A percentile compares a stretch with the other conserved stretches of the same genome.
These are phyloP conservation scores for Seriola quinqueradiata DNA, from an alignment of 2,113 vertebrate species.

Conservation along the genomic window DNA sequence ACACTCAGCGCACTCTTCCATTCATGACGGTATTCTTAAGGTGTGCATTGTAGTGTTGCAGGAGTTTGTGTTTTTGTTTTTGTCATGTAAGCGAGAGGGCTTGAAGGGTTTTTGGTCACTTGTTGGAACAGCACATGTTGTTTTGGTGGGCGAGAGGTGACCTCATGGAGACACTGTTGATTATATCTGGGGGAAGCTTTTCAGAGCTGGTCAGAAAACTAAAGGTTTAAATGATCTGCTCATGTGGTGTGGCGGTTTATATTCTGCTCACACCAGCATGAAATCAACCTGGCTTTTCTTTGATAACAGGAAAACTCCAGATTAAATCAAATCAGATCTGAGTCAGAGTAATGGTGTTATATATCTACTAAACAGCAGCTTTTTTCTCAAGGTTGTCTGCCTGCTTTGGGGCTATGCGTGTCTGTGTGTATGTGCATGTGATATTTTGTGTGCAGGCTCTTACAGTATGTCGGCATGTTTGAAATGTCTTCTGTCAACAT, in stretches of 20 bases:
- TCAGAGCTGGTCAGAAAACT: constrained; percentile 31
- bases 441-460: constrained; percentile 51
- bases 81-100: constrained; percentile 20
- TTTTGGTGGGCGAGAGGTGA: constrained; percentile 5
- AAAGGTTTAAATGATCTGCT: constrained; percentile 28
- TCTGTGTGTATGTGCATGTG: constrained; percentile 56
- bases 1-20: constrained; percentile 27
- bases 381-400: background rate
- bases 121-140: constrained; percentile 23
- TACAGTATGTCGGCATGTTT: constrained; percentile 41
- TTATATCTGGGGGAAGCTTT: background rate
- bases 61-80: constrained; percentile 12
- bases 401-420: constrained; percentile 25
- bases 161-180: constrained; percentile 1
- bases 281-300: constrained; percentile 29
- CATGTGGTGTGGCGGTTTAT: background rate
- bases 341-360: constrained; percentile 33
- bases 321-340: constrained; percentile 21
- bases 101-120: constrained; percentile 20
- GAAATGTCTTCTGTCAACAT: constrained; percentile 23
- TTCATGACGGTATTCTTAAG: constrained; percentile 11
- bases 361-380: constrained; percentile 24
- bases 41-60: constrained; percentile 12
- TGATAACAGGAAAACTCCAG: constrained; percentile 29
- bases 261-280: constrained; percentile 28